Evolutionary conservation across 2,113 vertebrate species (phyloP).

Genomic region (Mustela lutreola): DNA sequence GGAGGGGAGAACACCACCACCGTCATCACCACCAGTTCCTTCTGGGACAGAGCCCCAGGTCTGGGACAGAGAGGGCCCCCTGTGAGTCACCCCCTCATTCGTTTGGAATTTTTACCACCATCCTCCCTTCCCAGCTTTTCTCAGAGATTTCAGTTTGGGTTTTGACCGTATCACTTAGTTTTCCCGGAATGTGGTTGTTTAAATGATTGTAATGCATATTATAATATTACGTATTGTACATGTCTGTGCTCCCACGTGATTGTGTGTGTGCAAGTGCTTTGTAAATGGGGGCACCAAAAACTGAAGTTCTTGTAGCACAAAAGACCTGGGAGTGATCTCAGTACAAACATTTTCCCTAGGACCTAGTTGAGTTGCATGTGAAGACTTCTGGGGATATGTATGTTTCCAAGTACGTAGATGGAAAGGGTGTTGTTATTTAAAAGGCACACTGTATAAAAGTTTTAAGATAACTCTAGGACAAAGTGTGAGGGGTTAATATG

Average conservation of each 20-base stretch:
- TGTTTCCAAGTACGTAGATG: neutral
- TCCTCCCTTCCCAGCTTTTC: neutral
- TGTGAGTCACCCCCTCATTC: neutral
- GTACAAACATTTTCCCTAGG: neutral
- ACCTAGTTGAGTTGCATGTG: neutral
- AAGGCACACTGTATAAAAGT: neutral
- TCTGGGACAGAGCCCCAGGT: neutral
- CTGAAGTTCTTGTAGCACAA: neutral
- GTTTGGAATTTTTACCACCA: neutral
- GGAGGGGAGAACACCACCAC: slow-evolving; percentile 63
- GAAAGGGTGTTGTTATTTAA: slow-evolving; percentile 31
- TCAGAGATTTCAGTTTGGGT: slow-evolving; percentile 43
- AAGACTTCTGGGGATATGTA: neutral
- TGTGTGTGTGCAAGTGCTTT: slow-evolving; percentile 5
- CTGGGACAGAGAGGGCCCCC: neutral
- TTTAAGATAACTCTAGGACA: slow-evolving; percentile 7
- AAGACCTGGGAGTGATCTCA: neutral
- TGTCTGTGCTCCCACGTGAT: slow-evolving; percentile 3
- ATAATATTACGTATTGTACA: neutral
- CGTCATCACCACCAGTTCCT: slow-evolving; percentile 75
- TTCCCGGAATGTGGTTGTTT: slow-evolving; percentile 20
- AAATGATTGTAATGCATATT: neutral
- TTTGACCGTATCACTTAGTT: neutral
- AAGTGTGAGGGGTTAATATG: slow-evolving; percentile 77
- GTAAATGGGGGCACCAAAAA: neutral